Evolutionary conservation across 2,888 invertebrate species (phyloP).

Genomic region (Matsumyia berberina): DNA sequence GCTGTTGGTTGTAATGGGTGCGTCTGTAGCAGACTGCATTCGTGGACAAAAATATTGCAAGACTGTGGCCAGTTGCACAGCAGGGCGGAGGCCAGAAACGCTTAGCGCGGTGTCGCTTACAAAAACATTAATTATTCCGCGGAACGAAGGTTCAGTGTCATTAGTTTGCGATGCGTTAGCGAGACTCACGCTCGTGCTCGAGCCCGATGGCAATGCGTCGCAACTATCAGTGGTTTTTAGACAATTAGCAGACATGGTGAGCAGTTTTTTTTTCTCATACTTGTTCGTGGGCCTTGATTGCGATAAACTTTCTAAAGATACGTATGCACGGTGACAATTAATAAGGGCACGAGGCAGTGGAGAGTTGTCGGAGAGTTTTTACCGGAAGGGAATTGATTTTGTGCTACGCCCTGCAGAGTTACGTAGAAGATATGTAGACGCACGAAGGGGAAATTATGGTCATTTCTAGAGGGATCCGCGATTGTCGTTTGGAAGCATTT

Average conservation of each 20-base stretch:
- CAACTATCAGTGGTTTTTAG: constrained; percentile 34
- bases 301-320: constrained; percentile 51
- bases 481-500: too few species aligned
- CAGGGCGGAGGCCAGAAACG: constrained; percentile 22
- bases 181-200: constrained; percentile 23
- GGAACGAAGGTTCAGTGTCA: constrained; percentile 41
- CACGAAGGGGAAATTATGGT: too few species aligned
- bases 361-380: background rate
- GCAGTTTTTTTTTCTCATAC: constrained; percentile 2
- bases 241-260: constrained; percentile 22
- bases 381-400: background rate
- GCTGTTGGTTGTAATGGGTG: constrained; percentile 19
- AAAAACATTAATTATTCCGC: constrained; percentile 62
- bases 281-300: constrained; percentile 3
- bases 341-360: background rate
- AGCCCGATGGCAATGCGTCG: constrained; percentile 1
- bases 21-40: constrained; percentile 6
- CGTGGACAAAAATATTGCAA: constrained; percentile 2
- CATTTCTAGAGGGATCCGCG: too few species aligned
- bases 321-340: background rate
- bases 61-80: constrained; percentile 11
- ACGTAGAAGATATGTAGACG: too few species aligned
- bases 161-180: constrained; percentile 40
- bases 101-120: constrained; percentile 42
- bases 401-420: background rate